Base-by-base conservation (phyloP, 1,140 invertebrate genomes). In the Brachionus plicatilis region DNA sequence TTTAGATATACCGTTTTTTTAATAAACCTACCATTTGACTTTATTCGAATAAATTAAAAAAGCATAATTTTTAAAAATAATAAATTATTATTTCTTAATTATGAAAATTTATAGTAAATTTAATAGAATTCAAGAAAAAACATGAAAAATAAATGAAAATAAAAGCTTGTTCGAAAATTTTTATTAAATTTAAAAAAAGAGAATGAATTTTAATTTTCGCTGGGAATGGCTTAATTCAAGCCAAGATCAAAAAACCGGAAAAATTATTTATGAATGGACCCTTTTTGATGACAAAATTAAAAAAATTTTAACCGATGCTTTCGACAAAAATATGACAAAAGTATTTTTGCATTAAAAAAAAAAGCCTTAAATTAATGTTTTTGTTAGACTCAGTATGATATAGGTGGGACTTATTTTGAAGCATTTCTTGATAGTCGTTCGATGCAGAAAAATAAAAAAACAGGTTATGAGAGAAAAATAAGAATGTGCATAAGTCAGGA, bases 151-250 rank as follows among this genome's bases (percentile, higher is more conserved):
- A 45, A 12, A 8, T 29, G 1, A n/a, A 27, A 68, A 68, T 33
- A 68, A 68, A 33, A 33, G 41, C 66, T 14, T 14, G 11, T 7
- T 12, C 27, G 7, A 29, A 14, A 27, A 5, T 33, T 3, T 7
- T n/a, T 17, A 17, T 20, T 2, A 60, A 60, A 12, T n/a, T 47
- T 14, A 27, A 37, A 70, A 33, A 11, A 17, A n/a, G 2, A 70
- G 8, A 14, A 41, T 37, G 41, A 43, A n/a, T 50, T 76, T 76
- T 50, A 33, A 50, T n/a, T 20, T 20, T 43, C 37, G 41, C 6
- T 76, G 72, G 72, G 72, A 76, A 76, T 76, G 72, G 72, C 33
- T 76, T 11, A 76, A 50, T 27, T 50, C 72, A 29, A 29, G 24
- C 3, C 20, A 14, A 12, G 72, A 76, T 76, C 17, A 45, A 37